phyloP scores from a whole-genome alignment of 30 jellyfish, hydroid and myxozoan genomes.

The Sanderia malayensis region DNA sequence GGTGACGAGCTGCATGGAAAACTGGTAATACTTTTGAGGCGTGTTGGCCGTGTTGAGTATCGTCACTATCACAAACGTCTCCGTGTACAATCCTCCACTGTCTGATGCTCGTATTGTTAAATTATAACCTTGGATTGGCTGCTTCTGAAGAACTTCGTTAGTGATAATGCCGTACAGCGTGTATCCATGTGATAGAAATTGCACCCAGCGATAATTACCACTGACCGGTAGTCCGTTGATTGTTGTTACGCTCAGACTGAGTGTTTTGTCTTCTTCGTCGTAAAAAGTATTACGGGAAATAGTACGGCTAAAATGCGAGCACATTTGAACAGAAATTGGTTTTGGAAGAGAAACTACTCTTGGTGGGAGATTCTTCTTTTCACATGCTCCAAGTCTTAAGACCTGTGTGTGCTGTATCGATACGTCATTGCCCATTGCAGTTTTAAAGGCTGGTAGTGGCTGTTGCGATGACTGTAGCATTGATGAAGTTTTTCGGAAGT shows the following conservation, averaged over 20 bases:
- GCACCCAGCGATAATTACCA: slow-evolving; percentile 44
- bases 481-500: not conserved
- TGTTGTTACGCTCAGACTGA: slow-evolving; percentile 32
- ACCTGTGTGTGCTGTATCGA: not conserved
- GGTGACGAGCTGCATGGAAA: slow-evolving; percentile 35
- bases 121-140: slow-evolving; percentile 54
- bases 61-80: slow-evolving; percentile 48
- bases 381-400: slow-evolving; percentile 23
- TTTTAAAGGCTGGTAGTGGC: slow-evolving; percentile 9
- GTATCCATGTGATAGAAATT: not conserved
- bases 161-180: slow-evolving; percentile 48
- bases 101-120: slow-evolving; percentile 78
- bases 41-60: slow-evolving; percentile 52
- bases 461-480: slow-evolving; percentile 1
- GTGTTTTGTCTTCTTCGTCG: slow-evolving; percentile 41
- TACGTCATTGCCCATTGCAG: slow-evolving; percentile 30
- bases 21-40: slow-evolving; percentile 45
- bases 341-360: slow-evolving; percentile 3
- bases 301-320: slow-evolving; percentile 35
- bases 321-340: slow-evolving; percentile 6
- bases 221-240: slow-evolving; percentile 48
- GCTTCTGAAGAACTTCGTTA: slow-evolving; percentile 42
- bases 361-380: slow-evolving; percentile 21
- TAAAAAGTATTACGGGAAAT: slow-evolving; percentile 18
- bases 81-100: slow-evolving; percentile 56